Evolutionary conservation across 2,113 vertebrate genomes (phyloP), one percentile per base, ranked within the genome.

Genomic region (Anhinga rufa): DNA sequence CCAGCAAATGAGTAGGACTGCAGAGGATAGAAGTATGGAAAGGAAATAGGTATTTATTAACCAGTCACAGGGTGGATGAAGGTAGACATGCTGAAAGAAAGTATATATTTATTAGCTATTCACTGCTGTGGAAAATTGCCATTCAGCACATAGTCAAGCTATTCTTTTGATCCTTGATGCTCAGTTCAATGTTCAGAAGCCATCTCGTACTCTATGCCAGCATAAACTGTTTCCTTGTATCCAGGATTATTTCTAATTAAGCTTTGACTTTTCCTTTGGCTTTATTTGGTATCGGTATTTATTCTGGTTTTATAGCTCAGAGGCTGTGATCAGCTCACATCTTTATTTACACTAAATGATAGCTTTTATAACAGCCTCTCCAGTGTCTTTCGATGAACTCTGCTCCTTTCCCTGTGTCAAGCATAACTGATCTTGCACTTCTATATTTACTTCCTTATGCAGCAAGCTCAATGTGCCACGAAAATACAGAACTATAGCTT

Each of bases 401-500:
- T 94, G 81, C 51, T 86, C 93, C 55, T 54, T 66, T 19, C 49
- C 7, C 32, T 2, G 32, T 34, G 40, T 72, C 66, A 62, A 48
- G n/a, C 2, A 0, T 9, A 21, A 21, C 70, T 5, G 3, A 3
- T 11, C 72, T 55, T 68, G 21, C 10, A 4, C 31, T 80, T 62
- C 11, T 15, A 13, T 8, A 9, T 36, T 62, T 24, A 4, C 4
- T 57, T 76, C 64, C 34, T 57, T 10, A 8, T 69, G 51, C 20
- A 66, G 14, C 34, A 31, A 61, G 34, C 20, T 83, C 60, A 38
- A 12, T 1, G 2, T 49, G 14, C 31, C 70, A 38, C 11, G 2
- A 17, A 75, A 91, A 54, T 5, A 31, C 46, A 31, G 26, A 44
- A 10, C 31, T 52, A 9, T 14, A 58, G 9, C 38, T 62, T 36